phyloP scores from a whole-genome alignment of 2,888 invertebrate genomes.

The Pammene fasciana region DNA sequence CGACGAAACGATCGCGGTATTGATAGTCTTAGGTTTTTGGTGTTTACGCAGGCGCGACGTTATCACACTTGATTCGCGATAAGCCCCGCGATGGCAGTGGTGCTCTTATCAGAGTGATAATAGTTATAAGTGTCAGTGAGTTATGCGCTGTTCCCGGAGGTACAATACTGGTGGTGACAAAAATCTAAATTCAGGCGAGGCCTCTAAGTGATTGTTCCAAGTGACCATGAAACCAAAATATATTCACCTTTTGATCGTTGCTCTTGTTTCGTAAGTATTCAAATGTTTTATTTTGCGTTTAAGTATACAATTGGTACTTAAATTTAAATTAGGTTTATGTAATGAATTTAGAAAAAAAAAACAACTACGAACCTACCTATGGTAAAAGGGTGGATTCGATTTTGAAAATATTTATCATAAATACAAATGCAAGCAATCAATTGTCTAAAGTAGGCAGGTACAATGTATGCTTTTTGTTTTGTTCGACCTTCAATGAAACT shows the following conservation, averaged over 20 bases:
- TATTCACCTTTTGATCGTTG: constrained; percentile 62
- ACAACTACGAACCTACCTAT: too few species aligned
- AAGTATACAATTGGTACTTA: background rate
- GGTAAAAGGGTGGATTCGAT: too few species aligned
- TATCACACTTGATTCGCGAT: constrained; percentile 79
- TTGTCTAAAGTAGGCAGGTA: too few species aligned
- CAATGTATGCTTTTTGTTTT: too few species aligned
- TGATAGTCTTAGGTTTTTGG: constrained; percentile 62
- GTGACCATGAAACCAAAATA: constrained; percentile 68
- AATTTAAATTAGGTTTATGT: background rate
- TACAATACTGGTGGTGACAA: constrained; percentile 70
- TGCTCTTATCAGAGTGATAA: constrained; percentile 83
- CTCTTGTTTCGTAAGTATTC: constrained; percentile 70
- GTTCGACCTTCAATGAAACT: too few species aligned
- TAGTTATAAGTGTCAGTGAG: constrained; percentile 82
- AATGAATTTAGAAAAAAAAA: too few species aligned
- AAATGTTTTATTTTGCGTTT: background rate
- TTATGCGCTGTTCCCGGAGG: constrained; percentile 72
- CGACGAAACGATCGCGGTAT: constrained; percentile 49
- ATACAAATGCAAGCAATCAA: too few species aligned
- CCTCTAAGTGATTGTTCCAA: constrained; percentile 53
- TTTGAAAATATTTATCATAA: too few species aligned
- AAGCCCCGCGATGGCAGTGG: constrained; percentile 74
- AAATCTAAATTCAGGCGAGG: constrained; percentile 63
- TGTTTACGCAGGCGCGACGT: constrained; percentile 69